Conservation (phyloP, 2,797 vertebrate genomes). For the Rhabdophis nuchalis region DNA sequence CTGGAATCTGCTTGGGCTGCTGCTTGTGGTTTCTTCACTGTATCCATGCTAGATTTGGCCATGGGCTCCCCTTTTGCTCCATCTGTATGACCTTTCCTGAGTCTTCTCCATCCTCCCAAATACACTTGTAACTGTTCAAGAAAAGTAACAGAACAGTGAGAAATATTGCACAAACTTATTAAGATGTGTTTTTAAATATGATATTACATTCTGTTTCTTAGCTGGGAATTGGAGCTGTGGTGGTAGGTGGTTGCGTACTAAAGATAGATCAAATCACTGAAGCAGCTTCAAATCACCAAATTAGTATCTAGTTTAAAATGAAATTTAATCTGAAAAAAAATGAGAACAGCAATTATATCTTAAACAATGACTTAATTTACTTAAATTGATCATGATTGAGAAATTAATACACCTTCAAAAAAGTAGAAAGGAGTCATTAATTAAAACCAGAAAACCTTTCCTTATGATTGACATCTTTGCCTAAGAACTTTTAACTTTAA, state of each 20-base stretch:
- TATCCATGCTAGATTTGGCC: constrained; percentile 94
- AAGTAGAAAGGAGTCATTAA: not conserved
- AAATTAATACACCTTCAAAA: not conserved
- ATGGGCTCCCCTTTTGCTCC: too few relatives aligned
- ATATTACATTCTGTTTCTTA: not conserved
- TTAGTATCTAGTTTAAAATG: not conserved
- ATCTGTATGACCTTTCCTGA: constrained; percentile 97
- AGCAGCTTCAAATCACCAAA: not conserved
- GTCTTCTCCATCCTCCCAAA: constrained; percentile 94
- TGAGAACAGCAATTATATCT: not conserved
- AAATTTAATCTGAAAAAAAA: not conserved
- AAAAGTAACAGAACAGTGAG: constrained; percentile 38
- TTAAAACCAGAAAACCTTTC: not conserved
- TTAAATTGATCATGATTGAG: not conserved
- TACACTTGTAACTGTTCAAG: constrained; percentile 90
- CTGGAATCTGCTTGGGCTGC: too few relatives aligned
- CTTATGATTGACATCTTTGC: not conserved
- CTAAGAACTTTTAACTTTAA: not conserved
- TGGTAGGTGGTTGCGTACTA: not conserved
- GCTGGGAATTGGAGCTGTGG: not conserved
- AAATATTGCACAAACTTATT: not conserved
- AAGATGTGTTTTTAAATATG: not conserved
- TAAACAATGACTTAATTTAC: not conserved
- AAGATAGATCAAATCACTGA: not conserved
- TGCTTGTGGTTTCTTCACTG: too few relatives aligned